Percentiles rank a stretch among this genome's conserved stretches.
Evolutionary conservation across 2,888 invertebrate genomes (phyloP).

Genomic region (Tetranychus piercei): DNA sequence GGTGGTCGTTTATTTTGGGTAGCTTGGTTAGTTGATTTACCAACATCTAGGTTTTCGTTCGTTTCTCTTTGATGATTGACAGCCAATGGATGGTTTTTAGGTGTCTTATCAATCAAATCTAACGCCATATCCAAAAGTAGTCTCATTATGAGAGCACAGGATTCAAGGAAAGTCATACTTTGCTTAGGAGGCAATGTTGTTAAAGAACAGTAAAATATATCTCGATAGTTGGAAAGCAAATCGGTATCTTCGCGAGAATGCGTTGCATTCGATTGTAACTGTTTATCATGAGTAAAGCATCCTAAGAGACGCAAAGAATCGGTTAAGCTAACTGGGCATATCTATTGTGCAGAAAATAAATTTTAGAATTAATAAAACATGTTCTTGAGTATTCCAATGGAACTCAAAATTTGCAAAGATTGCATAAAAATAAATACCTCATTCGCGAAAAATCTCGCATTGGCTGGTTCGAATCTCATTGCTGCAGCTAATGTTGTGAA

Average conservation of each 20-base stretch:
- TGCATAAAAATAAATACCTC: constrained; percentile 37
- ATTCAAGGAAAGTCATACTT: constrained; percentile 14
- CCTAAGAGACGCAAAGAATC: constrained; percentile 79
- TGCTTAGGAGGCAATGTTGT: constrained; percentile 18
- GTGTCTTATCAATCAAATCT: constrained; percentile 73
- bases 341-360: constrained; percentile 38
- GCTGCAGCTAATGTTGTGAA: constrained; percentile 88
- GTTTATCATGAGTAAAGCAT: constrained; percentile 46
- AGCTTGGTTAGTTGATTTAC: neutral
- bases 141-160: constrained; percentile 17
- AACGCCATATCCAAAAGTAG: constrained; percentile 75
- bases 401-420: neutral
- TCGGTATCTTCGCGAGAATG: neutral
- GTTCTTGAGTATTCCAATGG: too few relatives aligned
- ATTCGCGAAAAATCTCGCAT: constrained; percentile 90
- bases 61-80: neutral
- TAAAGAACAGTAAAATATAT: constrained; percentile 12
- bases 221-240: neutral
- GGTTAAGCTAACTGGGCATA: constrained; percentile 78
- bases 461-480: constrained; percentile 97
- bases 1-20: constrained; percentile 14
- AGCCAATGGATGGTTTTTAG: constrained; percentile 32
- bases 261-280: neutral
- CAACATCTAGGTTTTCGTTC: neutral
- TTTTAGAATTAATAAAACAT: neutral